Conservation (phyloP, 2,113 vertebrate species). For the Dipodomys spectabilis region DNA sequence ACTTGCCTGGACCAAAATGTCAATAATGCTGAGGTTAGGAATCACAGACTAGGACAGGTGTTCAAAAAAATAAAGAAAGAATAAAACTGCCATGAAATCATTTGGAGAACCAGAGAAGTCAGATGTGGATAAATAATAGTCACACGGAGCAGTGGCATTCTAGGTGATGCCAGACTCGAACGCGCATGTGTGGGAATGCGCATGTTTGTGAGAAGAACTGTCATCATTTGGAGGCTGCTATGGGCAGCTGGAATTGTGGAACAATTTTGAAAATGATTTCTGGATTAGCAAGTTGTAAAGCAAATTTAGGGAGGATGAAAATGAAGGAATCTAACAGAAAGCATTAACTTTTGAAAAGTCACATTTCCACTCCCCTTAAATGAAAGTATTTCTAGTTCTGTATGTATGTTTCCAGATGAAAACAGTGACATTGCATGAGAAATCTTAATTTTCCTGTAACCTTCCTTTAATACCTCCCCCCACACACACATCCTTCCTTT, state of each 20-base stretch:
- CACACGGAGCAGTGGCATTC: not conserved
- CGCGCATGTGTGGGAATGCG: too few relatives aligned
- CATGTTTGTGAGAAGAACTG: not conserved
- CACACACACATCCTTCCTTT: not conserved
- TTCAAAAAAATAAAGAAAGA: not conserved
- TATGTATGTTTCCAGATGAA: not conserved
- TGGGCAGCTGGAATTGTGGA: not conserved
- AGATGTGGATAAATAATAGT: not conserved
- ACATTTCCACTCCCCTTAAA: not conserved
- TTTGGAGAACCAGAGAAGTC: not conserved
- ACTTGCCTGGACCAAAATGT: not conserved
- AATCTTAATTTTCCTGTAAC: not conserved
- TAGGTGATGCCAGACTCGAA: not conserved
- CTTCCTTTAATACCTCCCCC: too few relatives aligned
- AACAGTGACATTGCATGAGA: not conserved
- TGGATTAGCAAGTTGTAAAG: slow-evolving; percentile 5
- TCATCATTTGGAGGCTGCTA: not conserved
- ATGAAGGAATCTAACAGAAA: slow-evolving; percentile 6
- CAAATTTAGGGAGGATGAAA: not conserved
- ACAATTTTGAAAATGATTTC: slow-evolving; percentile 25
- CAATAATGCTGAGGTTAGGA: not conserved
- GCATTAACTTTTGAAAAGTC: slow-evolving; percentile 33
- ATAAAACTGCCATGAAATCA: not conserved
- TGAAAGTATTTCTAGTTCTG: not conserved
- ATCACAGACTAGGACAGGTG: not conserved